Base-by-base conservation (phyloP, 35 echinoderm and acorn worm species). In the Acanthaster planci region DNA sequence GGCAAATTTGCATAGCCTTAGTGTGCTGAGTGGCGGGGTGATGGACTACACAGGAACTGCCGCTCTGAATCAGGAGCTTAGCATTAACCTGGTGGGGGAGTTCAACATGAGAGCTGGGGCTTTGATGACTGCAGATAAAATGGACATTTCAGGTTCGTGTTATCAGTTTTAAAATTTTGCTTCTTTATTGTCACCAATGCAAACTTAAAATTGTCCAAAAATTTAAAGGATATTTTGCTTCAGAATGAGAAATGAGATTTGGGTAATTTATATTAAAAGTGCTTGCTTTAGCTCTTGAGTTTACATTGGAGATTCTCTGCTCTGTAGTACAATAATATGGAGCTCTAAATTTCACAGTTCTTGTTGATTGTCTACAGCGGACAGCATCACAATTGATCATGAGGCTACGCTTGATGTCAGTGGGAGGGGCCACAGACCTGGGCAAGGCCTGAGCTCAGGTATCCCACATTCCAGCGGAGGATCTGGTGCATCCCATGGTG, bases 401-500 rank as follows among this genome's bases (percentile, higher is more conserved):
- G 93, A 89, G 36, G 89, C 72, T 0, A 59, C 86, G 9, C 32
- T 97, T 39, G 82, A 97, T 84, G 93, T 84, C 0, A 86, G 89
- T 52, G 82, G 80, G 6, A 76, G 60, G 34, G 93, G 93, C 21
- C 92, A 77, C 82, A 37, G 35, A 10, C 50, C 81, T 0, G 89
- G 93, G 5, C 0, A 39, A 16, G 93, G 93, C 23, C 81, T 76
- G n/a, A 67, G 86, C 17, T 82, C 86, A 52, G 93, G 93, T 35
- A 86, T 91, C 39, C 18, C 76, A 30, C 67, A 91, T 31, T 6
- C 7, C 39, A 31, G 68, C 52, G 93, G 93, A 39, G 85, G 89
- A 8, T 80, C 93, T 47, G 93, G 93, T 51, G 93, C 85, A 31
- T 96, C 93, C 5, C 89, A 97, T 86, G 93, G 93, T 55, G 93